phyloP scores from a whole-genome alignment of 2,888 invertebrate genomes.

The Temnothorax unifasciatus region DNA sequence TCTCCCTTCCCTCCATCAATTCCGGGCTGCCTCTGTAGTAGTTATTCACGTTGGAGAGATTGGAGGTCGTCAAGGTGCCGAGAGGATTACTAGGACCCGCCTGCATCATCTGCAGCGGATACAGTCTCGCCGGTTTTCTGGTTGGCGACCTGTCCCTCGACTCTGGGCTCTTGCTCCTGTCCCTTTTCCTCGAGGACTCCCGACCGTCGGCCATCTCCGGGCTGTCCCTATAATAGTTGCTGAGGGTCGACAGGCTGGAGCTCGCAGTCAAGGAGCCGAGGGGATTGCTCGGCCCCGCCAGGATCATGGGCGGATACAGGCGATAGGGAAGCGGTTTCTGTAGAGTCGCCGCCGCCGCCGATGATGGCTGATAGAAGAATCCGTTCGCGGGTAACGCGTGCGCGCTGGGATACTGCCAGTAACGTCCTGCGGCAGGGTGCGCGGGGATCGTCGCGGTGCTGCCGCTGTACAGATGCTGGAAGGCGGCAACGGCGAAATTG shows the following conservation, averaged over 20 bases:
- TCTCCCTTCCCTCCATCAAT: conserved; percentile 79
- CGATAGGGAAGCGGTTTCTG: conserved; percentile 94
- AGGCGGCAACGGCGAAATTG: conserved; percentile 98
- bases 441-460: conserved; percentile 83
- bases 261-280: conserved; percentile 90
- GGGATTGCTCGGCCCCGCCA: conserved; percentile 91
- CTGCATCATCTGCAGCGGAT: conserved; percentile 89
- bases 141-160: conserved; percentile 74
- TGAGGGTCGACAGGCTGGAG: conserved; percentile 85
- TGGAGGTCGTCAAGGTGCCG: conserved; percentile 89
- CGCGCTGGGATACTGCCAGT: conserved; percentile 87
- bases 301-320: conserved; percentile 88
- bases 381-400: conserved; percentile 89
- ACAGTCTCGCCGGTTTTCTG: conserved; percentile 87
- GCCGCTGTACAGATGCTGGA: conserved; percentile 95
- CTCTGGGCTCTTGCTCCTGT: conserved; percentile 81
- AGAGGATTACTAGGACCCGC: conserved; percentile 91
- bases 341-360: conserved; percentile 90
- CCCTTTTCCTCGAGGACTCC: conserved; percentile 77
- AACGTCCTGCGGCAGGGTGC: conserved; percentile 82
- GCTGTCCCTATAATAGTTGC: conserved; percentile 83
- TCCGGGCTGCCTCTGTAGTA: conserved; percentile 83
- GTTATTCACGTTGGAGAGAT: conserved; percentile 81
- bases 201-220: conserved; percentile 80
- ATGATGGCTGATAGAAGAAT: conserved; percentile 93